These are phyloP conservation scores for Poeciliopsis occidentalis DNA, from an alignment of 2,113 vertebrate genomes.

Conservation along the genomic window DNA sequence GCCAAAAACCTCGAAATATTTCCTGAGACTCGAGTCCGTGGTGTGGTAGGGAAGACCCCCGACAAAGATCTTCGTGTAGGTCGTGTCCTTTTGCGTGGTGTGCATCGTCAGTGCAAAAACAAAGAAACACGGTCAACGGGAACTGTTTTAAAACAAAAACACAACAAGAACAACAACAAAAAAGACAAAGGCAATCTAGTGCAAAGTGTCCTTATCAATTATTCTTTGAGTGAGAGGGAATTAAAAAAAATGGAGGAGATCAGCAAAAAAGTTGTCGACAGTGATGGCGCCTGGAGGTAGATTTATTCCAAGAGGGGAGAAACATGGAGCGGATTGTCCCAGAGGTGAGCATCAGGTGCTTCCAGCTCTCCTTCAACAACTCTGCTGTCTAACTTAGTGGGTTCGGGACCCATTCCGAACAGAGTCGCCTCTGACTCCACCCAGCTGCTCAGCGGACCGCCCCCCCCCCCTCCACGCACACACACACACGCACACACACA, in stretches of 20 bases:
- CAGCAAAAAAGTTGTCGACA: constrained; percentile 49
- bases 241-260: constrained; percentile 18
- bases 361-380: constrained; percentile 72
- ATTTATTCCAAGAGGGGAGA: constrained; percentile 57
- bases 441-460: constrained; percentile 55
- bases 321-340: constrained; percentile 76
- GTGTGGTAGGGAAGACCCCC: constrained; percentile 97
- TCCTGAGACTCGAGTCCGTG: constrained; percentile 97
- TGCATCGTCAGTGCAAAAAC: constrained; percentile 88
- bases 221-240: constrained; percentile 44
- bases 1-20: constrained; percentile 98
- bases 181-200: constrained; percentile 55
- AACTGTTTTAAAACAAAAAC: constrained; percentile 27
- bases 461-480: constrained; percentile 54
- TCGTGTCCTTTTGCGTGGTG: constrained; percentile 98
- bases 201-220: constrained; percentile 74
- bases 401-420: constrained; percentile 80
- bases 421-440: constrained; percentile 70
- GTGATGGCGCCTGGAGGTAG: constrained; percentile 75
- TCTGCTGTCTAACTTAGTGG: constrained; percentile 75
- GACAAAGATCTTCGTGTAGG: constrained; percentile 98
- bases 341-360: constrained; percentile 75
- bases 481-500: not conserved
- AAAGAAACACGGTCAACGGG: constrained; percentile 53
- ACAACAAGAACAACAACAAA: not conserved